phyloP scores from a whole-genome alignment of 2,113 vertebrate genomes.

The Chinchilla lanigera region DNA sequence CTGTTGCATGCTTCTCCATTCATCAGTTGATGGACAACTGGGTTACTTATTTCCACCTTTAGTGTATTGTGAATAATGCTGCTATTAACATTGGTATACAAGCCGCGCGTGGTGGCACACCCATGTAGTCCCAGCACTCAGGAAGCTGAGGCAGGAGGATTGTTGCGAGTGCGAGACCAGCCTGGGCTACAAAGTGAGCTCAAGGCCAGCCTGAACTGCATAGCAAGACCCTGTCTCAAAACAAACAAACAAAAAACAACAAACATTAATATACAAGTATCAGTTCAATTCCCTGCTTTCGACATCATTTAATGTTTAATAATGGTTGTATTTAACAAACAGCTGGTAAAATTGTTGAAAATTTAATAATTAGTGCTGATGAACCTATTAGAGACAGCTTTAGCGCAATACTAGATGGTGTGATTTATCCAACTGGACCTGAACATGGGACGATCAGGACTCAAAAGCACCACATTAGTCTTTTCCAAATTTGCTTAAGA shows the following conservation, averaged over 20 bases:
- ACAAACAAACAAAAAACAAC: no score
- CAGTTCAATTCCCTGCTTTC: neutral
- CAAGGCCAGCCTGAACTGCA: no score
- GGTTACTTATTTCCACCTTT: neutral
- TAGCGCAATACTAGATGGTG: neutral
- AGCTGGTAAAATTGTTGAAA: constrained; percentile 12
- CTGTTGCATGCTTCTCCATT: neutral
- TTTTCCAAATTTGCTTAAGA: constrained; percentile 3
- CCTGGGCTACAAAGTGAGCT: no score
- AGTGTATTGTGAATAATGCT: neutral
- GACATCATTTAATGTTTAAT: neutral
- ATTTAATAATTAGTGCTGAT: neutral
- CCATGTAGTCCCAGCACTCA: no score
- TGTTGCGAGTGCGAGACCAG: no score
- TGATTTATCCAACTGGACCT: neutral
- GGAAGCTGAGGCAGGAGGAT: no score
- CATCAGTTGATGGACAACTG: neutral
- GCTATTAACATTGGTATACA: neutral
- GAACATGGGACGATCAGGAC: neutral
- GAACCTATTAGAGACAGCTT: neutral
- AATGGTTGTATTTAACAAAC: neutral
- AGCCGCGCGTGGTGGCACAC: no score
- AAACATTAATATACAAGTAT: neutral
- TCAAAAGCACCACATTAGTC: neutral
- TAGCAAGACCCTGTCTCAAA: no score